Evolutionary conservation across 2,797 vertebrate genomes (phyloP).

Genomic region (Hemitrygon akajei): DNA sequence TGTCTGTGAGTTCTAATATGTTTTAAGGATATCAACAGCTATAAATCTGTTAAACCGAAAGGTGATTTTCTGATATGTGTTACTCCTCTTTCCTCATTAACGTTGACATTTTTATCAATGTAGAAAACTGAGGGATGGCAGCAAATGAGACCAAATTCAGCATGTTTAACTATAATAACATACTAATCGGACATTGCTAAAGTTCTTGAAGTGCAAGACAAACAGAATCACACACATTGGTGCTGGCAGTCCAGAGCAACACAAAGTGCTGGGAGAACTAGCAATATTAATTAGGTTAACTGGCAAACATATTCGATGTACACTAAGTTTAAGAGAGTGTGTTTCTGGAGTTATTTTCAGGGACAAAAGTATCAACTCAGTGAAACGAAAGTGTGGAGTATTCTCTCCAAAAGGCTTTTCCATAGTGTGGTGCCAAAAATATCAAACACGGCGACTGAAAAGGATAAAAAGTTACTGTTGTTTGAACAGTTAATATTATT

Average conservation of each 20-base stretch:
- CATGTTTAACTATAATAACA: neutral
- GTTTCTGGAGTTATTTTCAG: neutral
- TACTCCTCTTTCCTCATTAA: neutral
- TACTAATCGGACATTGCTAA: neutral
- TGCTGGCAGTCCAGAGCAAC: no score
- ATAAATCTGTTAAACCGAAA: neutral
- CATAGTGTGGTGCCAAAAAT: neutral
- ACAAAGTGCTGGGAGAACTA: no score
- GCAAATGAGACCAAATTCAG: neutral
- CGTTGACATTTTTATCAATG: neutral
- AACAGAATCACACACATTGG: neutral
- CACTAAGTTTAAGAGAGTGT: neutral
- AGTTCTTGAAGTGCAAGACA: neutral
- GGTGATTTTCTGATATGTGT: neutral
- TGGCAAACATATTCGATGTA: neutral
- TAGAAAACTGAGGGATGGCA: neutral
- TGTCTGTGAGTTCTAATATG: neutral
- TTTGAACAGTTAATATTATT: neutral
- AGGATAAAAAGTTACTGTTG: neutral
- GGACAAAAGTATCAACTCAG: neutral
- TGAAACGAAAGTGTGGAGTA: neutral
- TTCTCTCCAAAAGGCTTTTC: neutral
- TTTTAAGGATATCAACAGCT: constrained; percentile 12
- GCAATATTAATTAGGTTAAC: neutral
- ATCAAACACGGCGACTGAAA: neutral